Evolutionary conservation across 2,888 invertebrate species (phyloP).

Genomic region (Sminthurides aquaticus): DNA sequence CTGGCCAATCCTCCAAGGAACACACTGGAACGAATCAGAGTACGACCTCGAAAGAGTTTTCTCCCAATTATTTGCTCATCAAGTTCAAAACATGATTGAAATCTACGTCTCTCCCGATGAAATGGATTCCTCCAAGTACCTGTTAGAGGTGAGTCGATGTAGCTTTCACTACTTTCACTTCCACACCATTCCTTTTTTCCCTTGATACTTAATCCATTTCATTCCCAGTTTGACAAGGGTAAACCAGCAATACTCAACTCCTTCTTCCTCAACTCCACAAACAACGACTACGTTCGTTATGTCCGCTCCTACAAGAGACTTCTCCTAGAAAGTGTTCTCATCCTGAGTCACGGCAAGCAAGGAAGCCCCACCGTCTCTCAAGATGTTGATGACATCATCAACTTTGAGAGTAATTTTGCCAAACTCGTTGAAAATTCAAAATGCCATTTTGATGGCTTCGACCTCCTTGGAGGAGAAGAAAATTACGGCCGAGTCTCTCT

Average conservation of each 20-base stretch:
- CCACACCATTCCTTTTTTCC: neutral
- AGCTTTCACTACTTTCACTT: neutral
- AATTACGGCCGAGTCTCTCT: conserved; percentile 48
- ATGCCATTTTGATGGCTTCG: conserved; percentile 41
- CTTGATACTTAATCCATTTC: conserved; percentile 1
- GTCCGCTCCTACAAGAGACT: conserved; percentile 49
- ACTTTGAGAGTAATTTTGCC: conserved; percentile 46
- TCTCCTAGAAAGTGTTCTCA: conserved; percentile 47
- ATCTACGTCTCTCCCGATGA: conserved; percentile 48
- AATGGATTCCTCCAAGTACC: conserved; percentile 48
- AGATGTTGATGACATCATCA: conserved; percentile 47
- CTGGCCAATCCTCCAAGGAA: conserved; percentile 46
- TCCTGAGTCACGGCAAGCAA: conserved; percentile 47
- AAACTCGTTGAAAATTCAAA: conserved; percentile 38
- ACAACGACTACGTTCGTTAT: conserved; percentile 45
- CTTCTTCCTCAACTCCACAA: conserved; percentile 49
- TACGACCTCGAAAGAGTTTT: conserved; percentile 45
- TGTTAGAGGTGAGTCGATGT: conserved; percentile 47
- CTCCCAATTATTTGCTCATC: conserved; percentile 46
- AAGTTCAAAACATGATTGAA: conserved; percentile 47
- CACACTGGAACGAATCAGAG: conserved; percentile 42
- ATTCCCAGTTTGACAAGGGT: conserved; percentile 51
- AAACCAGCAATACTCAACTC: conserved; percentile 48
- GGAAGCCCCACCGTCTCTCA: conserved; percentile 43
- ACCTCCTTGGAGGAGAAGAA: conserved; percentile 44